phyloP scores from a whole-genome alignment of 2,888 invertebrate species.

The Aromia moschata region DNA sequence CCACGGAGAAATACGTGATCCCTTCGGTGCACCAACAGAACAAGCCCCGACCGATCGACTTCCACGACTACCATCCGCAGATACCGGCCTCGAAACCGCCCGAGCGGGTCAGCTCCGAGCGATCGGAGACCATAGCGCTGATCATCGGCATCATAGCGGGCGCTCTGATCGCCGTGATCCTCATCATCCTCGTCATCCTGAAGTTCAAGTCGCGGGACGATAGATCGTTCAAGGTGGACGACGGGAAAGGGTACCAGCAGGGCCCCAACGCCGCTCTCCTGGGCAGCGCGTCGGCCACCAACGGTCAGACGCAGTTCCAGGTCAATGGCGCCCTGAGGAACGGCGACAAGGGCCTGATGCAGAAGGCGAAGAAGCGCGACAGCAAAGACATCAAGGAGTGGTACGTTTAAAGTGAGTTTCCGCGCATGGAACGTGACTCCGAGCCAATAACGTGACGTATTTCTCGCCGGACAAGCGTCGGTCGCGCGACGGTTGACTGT shows the following conservation, averaged over 20 bases:
- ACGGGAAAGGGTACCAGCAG: slow-evolving; percentile 77
- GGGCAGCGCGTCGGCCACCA: slow-evolving; percentile 66
- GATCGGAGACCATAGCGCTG: slow-evolving; percentile 78
- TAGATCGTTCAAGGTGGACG: slow-evolving; percentile 93
- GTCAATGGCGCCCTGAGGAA: slow-evolving; percentile 66
- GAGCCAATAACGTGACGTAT: slow-evolving; percentile 52
- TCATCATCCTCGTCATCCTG: slow-evolving; percentile 88
- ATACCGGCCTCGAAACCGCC: slow-evolving; percentile 48
- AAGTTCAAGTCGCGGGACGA: slow-evolving; percentile 88
- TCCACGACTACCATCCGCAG: slow-evolving; percentile 10
- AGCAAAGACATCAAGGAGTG: slow-evolving; percentile 95
- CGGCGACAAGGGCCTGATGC: slow-evolving; percentile 60
- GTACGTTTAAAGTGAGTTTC: slow-evolving; percentile 82
- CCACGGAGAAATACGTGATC: slow-evolving; percentile 30
- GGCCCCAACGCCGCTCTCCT: slow-evolving; percentile 83
- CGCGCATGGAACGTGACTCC: slow-evolving; percentile 49
- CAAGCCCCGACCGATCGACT: slow-evolving; percentile 12
- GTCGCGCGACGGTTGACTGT: slow-evolving; percentile 28
- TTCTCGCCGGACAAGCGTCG: slow-evolving; percentile 22
- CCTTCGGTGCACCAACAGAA: slow-evolving; percentile 19
- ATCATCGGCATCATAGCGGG: slow-evolving; percentile 92
- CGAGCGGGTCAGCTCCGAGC: slow-evolving; percentile 72
- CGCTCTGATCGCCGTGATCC: slow-evolving; percentile 87
- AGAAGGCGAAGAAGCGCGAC: slow-evolving; percentile 72
- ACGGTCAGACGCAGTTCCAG: slow-evolving; percentile 64